Conservation (phyloP, 2,888 invertebrate species). For the Diloba caeruleocephala region DNA sequence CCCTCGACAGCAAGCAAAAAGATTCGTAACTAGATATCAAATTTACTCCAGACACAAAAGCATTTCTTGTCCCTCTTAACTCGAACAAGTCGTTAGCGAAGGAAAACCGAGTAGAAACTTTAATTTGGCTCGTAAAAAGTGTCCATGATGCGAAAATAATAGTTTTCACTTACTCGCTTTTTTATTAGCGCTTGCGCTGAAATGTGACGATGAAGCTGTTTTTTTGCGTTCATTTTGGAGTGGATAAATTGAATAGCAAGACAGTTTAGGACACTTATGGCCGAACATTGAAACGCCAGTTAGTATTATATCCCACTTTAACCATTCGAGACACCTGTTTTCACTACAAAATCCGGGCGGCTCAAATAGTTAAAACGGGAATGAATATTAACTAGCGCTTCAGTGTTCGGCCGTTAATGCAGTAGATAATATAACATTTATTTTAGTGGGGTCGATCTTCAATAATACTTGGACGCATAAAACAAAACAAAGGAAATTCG, state of each 20-base stretch:
- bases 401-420: too few relatives aligned
- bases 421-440: too few relatives aligned
- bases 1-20: constrained; percentile 53
- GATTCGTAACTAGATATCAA: constrained; percentile 59
- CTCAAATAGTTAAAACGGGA: too few relatives aligned
- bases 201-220: constrained; percentile 52
- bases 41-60: constrained; percentile 63
- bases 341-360: too few relatives aligned
- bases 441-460: too few relatives aligned
- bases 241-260: constrained; percentile 40
- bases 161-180: constrained; percentile 61
- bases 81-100: constrained; percentile 66
- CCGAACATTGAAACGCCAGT: too few relatives aligned
- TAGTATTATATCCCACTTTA: too few relatives aligned
- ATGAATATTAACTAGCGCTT: too few relatives aligned
- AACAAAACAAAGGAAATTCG: too few relatives aligned
- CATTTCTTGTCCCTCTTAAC: constrained; percentile 61
- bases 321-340: too few relatives aligned
- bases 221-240: constrained; percentile 47
- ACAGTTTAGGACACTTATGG: constrained; percentile 33
- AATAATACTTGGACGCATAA: too few relatives aligned
- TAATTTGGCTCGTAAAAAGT: constrained; percentile 64
- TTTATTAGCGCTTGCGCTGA: constrained; percentile 58
- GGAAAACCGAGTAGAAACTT: constrained; percentile 62
- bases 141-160: constrained; percentile 63